Conservation (phyloP, 2,888 invertebrate genomes). For the Monochamus alternatus region DNA sequence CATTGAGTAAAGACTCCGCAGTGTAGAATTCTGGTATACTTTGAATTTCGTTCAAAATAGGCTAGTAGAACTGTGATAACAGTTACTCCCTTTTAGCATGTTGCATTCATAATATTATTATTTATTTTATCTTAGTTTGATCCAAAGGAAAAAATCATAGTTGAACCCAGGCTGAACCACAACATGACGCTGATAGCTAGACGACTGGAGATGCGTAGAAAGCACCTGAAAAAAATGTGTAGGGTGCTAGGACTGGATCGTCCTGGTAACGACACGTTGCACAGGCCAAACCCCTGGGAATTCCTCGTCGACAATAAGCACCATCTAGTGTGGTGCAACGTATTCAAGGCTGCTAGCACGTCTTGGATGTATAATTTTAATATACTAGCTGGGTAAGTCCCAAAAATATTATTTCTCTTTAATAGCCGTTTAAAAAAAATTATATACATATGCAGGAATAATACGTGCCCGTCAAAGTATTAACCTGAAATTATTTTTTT, state of each 20-base stretch:
- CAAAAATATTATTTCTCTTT: not conserved
- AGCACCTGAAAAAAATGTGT: slow-evolving; percentile 76
- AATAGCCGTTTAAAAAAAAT: no score
- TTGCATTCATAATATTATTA: no score
- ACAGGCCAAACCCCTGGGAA: slow-evolving; percentile 88
- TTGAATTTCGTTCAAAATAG: no score
- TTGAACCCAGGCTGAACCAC: slow-evolving; percentile 59
- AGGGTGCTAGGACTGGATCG: slow-evolving; percentile 75
- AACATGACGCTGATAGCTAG: slow-evolving; percentile 76
- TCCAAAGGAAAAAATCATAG: slow-evolving; percentile 29
- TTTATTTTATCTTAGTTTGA: slow-evolving; percentile 46
- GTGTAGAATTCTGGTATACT: no score
- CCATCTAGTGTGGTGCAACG: slow-evolving; percentile 88
- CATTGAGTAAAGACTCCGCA: no score
- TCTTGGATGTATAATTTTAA: slow-evolving; percentile 96
- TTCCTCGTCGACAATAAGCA: slow-evolving; percentile 86
- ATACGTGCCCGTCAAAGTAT: no score
- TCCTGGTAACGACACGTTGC: slow-evolving; percentile 74
- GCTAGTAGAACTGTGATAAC: no score
- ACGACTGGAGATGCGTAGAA: slow-evolving; percentile 75
- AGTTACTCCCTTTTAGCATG: no score
- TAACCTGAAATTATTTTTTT: no score
- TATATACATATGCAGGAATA: no score
- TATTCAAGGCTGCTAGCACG: slow-evolving; percentile 90
- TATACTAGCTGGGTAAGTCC: slow-evolving; percentile 81